Base-by-base conservation (phyloP, 2,797 vertebrate genomes). In the Rhadinocentrus ornatus region DNA sequence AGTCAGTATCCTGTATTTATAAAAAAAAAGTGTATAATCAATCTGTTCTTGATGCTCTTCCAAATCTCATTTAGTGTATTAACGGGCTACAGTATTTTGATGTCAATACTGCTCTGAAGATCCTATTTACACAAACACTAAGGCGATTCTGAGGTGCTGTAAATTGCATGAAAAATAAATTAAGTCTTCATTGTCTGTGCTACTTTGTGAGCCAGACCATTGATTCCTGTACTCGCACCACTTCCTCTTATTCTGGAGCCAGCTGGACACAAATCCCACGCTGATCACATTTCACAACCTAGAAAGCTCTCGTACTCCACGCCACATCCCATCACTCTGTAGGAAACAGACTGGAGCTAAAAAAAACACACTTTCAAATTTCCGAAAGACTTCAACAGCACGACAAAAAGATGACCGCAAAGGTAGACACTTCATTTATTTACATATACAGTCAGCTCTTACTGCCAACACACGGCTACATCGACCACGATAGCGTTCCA, bases 251-350 rank as follows among this genome's bases (percentile, higher is more conserved):
- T 57, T 76, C 32, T 67, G 2, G 0, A 66, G 59, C 46, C 80
- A 77, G 73, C 69, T 77, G 56, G 63, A 80, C 73, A 66, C 66
- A 74, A 81, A 85, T 87, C 80, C 62, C 46, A 60, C 2, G 0
- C 71, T 68, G 70, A 81, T 73, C 69, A 52, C 61, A 50, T 88
- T 84, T 86, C 71, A 79, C 61, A 62, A 64, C 50, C 66, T 34
- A 29, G 9, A 68, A 62, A 68, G 53, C 62, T 60, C 67, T 62
- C 32, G 1, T 62, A 62, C 50, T 62, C 26, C 60, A 56, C 62
- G 73, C 62, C 44, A 22, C 73, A 71, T 73, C 70, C 69, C 37
- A 35, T 65, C 63, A 37, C 41, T 24, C 67, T 54, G 66, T 13
- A 3, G 41, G 6, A 16, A 59, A 34, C 24, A 34, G 3, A 37